Base-by-base conservation (phyloP, 2,888 invertebrate genomes). In the Tenodera sinensis region DNA sequence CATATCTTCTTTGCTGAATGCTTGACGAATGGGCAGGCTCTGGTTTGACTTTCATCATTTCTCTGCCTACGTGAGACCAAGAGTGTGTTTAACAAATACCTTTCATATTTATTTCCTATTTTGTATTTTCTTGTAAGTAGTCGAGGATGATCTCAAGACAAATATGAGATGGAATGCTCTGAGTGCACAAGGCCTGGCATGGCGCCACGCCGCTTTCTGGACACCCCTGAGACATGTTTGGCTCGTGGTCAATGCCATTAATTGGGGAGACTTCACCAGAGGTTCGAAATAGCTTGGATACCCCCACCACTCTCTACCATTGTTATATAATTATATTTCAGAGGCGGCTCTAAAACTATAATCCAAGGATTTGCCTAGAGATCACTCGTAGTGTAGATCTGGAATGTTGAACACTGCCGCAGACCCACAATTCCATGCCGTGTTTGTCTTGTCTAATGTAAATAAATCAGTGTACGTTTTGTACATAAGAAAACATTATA, bases 401-500 rank as follows among this genome's bases (percentile, higher is more conserved):
- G 54, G 54, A 71, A 71, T 71, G 54, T 71, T 71, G 54, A 71
- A 71, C 54, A 71, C 54, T 71, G 54, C 54, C 54, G 54, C 54
- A 71, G 54, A 54, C 42, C 42, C 42, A 42, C 42, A 42, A 42
- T 71, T 71, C 54, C 54, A 83, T 83, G 83, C 83, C 82, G 42
- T 87, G 83, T 42, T 87, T 83, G 83, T 87, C 54, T 87, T 83
- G 83, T 87, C 34, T 81, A 87, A 87, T 87, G 87, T 87, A 87
- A 87, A 87, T 87, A 83, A 20, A 14, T 25, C 42, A 87, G 15
- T 88, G 88, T 88, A 88, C 84, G 84, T 88, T 71, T 81, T 88
- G 88, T 88, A 88, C 84, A 88, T 88, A 85, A 30, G 84, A 88
- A 88, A 83, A 15, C 27, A 83, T 71, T n/a, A 86, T 15, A n/a